These are phyloP conservation scores for Oostethus manadensis DNA, from an alignment of 2,113 vertebrate genomes.

Conservation along the genomic window DNA sequence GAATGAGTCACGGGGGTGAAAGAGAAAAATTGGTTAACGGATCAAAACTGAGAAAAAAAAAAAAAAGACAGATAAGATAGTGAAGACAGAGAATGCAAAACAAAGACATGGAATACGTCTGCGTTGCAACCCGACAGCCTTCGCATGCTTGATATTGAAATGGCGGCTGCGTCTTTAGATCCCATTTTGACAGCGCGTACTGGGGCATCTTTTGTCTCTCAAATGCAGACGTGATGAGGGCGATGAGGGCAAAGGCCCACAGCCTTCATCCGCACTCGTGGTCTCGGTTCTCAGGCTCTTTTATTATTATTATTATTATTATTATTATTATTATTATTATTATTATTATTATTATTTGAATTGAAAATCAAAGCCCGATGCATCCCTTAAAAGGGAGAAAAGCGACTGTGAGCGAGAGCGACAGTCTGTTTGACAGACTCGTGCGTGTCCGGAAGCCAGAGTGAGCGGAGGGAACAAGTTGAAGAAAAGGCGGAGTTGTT, in stretches of 20 bases:
- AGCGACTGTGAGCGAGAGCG: background rate
- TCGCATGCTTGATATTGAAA: conserved; percentile 10
- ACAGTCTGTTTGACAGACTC: background rate
- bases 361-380: conserved; percentile 1
- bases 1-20: background rate
- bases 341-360: conserved; percentile 2
- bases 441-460: background rate
- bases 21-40: conserved; percentile 2
- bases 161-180: conserved; percentile 3
- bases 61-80: background rate
- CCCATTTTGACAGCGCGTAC: conserved; percentile 9
- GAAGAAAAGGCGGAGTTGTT: background rate
- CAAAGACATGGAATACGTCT: conserved; percentile 2
- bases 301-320: too few species aligned
- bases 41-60: background rate
- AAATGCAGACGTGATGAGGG: background rate
- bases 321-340: too few species aligned
- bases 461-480: background rate
- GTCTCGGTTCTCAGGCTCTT: conserved; percentile 1
- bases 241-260: background rate
- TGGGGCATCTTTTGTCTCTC: conserved; percentile 1
- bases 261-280: conserved; percentile 6
- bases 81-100: conserved; percentile 3
- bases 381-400: background rate
- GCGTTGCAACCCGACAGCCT: conserved; percentile 6